Evolutionary conservation across 2,888 invertebrate genomes (phyloP), one percentile per base, ranked within the genome.

Genomic region (Carabus problematicus): DNA sequence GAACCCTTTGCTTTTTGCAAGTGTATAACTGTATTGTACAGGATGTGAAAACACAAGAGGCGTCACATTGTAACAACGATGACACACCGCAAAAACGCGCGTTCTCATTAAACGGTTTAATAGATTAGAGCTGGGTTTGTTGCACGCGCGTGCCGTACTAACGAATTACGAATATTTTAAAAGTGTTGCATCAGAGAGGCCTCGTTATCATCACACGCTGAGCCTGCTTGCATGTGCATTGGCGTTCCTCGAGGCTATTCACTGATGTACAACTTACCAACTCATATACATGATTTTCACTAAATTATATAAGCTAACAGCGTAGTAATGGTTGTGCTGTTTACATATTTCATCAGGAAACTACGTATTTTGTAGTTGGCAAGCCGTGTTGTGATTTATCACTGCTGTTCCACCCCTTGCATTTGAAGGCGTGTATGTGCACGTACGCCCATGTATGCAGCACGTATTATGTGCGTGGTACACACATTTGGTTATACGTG

Each of bases 1-100:
- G 29, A 29, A 29, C 29, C 29, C 29, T 29, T 29, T 29, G 29
- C 29, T 29, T 29, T 29, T 29, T 29, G 29, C 29, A n/a, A n/a
- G n/a, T n/a, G n/a, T n/a, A n/a, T n/a, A n/a, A 6, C 29, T 29
- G 29, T 29, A 29, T 29, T 29, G 29, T 29, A 55, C n/a, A 39
- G 29, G 8, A n/a, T 39, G 19, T 55, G 18, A 55, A 29, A 55
- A 55, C 29, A 55, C 55, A 55, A 55, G 55, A 55, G 55, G 55
- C 55, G 55, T 55, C 55, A 55, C 55, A 55, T 55, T 9, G n/a
- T 39, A 55, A 55, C 55, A n/a, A 45, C 45, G 45, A 55, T 55
- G 55, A 55, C 55, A 29, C 55, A 55, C 55, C 55, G 19, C 55
- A 55, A 55, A 55, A 55, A 55, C 55, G 19, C n/a, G 55, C 55